Evolutionary conservation across 2,888 invertebrate species (phyloP).

Genomic region (Eupithecia vulgata): DNA sequence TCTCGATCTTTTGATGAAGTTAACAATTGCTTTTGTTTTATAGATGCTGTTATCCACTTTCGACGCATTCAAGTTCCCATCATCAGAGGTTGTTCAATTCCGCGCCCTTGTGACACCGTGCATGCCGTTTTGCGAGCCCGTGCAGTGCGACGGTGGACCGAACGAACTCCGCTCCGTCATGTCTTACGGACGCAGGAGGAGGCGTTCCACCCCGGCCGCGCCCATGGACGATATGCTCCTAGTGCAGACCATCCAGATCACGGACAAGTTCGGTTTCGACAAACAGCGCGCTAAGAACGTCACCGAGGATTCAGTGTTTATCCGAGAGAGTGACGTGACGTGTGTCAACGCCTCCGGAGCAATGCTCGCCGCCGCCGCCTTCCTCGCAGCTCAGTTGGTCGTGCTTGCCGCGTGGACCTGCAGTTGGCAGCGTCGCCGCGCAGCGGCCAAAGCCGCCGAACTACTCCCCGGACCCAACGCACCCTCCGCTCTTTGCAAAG

Average conservation of each 20-base stretch:
- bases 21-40: conserved; percentile 51
- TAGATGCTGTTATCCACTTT: conserved; percentile 94
- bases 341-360: conserved; percentile 92
- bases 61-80: conserved; percentile 98
- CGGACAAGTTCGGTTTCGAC: conserved; percentile 95
- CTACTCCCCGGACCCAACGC: conserved; percentile 86
- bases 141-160: conserved; percentile 94
- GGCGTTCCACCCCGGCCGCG: conserved; percentile 85
- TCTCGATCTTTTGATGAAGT: not conserved
- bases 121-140: conserved; percentile 96
- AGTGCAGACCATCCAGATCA: conserved; percentile 95
- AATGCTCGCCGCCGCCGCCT: conserved; percentile 92
- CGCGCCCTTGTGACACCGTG: conserved; percentile 97
- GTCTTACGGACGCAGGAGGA: conserved; percentile 92
- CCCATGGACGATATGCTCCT: conserved; percentile 92
- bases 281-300: conserved; percentile 86
- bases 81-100: conserved; percentile 97
- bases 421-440: conserved; percentile 92
- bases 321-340: conserved; percentile 85
- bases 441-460: conserved; percentile 86
- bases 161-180: conserved; percentile 92
- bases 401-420: conserved; percentile 95
- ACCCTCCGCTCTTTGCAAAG: conserved; percentile 89
- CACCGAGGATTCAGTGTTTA: conserved; percentile 89
- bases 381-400: conserved; percentile 93